Base-by-base conservation (phyloP, 1,140 invertebrate genomes). In the Rhyzopertha dominica region DNA sequence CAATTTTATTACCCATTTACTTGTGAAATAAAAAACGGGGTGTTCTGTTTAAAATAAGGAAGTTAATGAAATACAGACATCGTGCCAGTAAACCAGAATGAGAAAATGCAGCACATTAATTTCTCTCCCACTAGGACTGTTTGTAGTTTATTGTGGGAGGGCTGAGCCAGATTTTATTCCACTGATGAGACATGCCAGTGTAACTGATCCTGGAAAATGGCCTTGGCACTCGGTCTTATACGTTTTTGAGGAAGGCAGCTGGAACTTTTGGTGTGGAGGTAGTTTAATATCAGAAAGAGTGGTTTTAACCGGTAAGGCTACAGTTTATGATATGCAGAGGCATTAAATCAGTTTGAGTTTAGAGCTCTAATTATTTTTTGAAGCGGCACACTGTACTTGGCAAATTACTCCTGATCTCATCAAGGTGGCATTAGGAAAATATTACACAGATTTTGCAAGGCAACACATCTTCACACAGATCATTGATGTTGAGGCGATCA, bases 361-460 rank as follows among this genome's bases (percentile, higher is more conserved):
- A 19, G n/a, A 5, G 18, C 18, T 41, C 38, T 37, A 30, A 43
- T 28, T 30, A 34, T 10, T 53, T 53, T 30, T 31, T 43, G 16
- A 23, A 38, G 71, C 71, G 36, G 71, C 59, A 7, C 71, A 73
- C 30, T 73, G 71, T 50, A 54, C 67, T 5, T 73, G 71, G 71
- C 59, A 68, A 37, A 61, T 56, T 1, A 47, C 50, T 12, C 36
- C 57, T 3, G 40, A 60, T 14, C 53, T 59, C 0, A 48, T 73
- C n/a, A 55, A 59, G 51, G 61, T 68, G 2, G 53, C 54, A 8
- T 41, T 72, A 3, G 65, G 62, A 19, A 65, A 61, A 47, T 60
- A 53, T 23, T 65, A 62, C 8, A 67, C 62, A 38, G 55, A 68
- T 25, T 69, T 63, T 38, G 51, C 56, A 13, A 31, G 51, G 28